These are phyloP conservation scores for Heliconius nattereri DNA, from an alignment of 1,140 invertebrate species.

Conservation along the genomic window DNA sequence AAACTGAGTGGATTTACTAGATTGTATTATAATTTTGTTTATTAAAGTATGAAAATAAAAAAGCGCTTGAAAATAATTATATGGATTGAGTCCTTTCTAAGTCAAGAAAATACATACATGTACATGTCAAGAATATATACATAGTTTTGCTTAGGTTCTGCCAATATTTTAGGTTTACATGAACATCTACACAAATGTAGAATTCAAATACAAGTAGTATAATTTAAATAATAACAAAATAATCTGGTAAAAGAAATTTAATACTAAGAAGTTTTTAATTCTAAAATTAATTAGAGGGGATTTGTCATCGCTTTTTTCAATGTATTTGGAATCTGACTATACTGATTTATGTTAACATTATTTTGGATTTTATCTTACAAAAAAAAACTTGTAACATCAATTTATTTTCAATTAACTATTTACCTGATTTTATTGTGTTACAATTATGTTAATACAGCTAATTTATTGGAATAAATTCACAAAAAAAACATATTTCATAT, in stretches of 20 bases:
- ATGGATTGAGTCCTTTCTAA: neutral
- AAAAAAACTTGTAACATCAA: too few species aligned
- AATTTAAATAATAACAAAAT: neutral
- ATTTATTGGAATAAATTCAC: too few species aligned
- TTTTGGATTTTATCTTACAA: neutral
- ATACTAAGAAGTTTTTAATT: neutral
- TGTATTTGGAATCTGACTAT: neutral
- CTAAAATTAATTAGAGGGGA: neutral
- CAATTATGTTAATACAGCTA: too few species aligned
- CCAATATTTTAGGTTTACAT: neutral
- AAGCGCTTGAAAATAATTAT: neutral
- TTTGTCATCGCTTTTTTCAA: neutral
- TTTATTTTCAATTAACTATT: too few species aligned
- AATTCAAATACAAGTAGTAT: neutral
- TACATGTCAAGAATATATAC: too few species aligned
- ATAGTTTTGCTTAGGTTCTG: neutral
- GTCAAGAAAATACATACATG: neutral
- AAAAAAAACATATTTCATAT: too few species aligned
- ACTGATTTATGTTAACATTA: neutral
- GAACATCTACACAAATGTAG: neutral
- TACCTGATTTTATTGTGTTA: too few species aligned
- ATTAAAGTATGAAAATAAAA: too few species aligned
- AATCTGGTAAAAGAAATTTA: neutral
- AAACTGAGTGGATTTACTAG: neutral
- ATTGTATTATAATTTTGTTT: too few species aligned